Base-by-base conservation (phyloP, 2,797 vertebrate species). In the Labroides dimidiatus region DNA sequence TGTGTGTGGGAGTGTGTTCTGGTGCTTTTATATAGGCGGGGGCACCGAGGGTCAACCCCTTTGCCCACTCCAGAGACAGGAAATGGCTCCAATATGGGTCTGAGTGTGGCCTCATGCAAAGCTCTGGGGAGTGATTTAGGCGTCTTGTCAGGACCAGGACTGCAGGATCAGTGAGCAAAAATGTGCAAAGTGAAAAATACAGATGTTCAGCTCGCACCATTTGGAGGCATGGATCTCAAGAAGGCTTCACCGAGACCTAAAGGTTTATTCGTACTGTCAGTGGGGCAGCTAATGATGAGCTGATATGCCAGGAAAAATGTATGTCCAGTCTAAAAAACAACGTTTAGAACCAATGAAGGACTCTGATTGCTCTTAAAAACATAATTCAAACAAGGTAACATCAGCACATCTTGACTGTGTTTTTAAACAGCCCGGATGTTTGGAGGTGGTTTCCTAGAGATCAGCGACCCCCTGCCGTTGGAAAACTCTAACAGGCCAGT, bases 31-130 rank as follows among this genome's bases (percentile, higher is more conserved):
- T 84, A 84, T 79, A 44, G 61, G 76, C 44, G 48, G 68, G 78
- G 85, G 77, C 85, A 85, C 77, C 20, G 49, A 67, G 78, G 91
- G 89, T 91, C 87, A 87, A 68, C 53, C 53, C 70, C 67, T 78
- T 86, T 88, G 81, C 86, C 90, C 80, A 89, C 86, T 89, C 83
- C 80, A 84, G 84, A 91, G 86, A 84, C 92, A 93, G 92, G 92
- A 94, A 95, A 94, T 94, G 87, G 83, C 79, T 93, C 89, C 91
- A 93, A 85, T 90, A 92, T 93, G 92, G 89, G 69, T 73, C 67
- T 37, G 84, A 86, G 82, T 80, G 80, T 75, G 81, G 85, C 87
- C 87, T 89, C 75, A 74, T 80, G 76, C 30, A 81, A 79, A 63
- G 48, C 89, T 84, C 88, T 67, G 52, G 86, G 88, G 92, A 90